A percentile compares a stretch with the other conserved stretches of the same genome.
Evolutionary conservation across 2,888 invertebrate genomes (phyloP).

Genomic region (Plebejus melissa): DNA sequence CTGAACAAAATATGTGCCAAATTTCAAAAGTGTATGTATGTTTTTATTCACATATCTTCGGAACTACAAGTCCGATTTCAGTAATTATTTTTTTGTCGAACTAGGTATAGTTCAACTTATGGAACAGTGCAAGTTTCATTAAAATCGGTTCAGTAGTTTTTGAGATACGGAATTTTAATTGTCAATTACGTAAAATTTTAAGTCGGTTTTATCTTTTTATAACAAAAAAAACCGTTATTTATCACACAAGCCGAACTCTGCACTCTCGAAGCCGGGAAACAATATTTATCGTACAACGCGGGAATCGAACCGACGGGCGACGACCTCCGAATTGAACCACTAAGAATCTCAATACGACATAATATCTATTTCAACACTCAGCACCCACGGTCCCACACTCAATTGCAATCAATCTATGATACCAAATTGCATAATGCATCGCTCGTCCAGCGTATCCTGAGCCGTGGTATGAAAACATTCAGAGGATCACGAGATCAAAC

Average conservation of each 20-base stretch:
- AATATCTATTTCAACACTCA: neutral
- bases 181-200: too few species aligned
- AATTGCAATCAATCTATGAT: conserved; percentile 34
- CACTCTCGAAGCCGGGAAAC: neutral
- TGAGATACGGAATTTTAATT: too few species aligned
- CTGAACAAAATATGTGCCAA: too few species aligned
- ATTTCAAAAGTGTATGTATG: too few species aligned
- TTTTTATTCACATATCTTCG: too few species aligned
- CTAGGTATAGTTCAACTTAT: too few species aligned
- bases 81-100: too few species aligned
- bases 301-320: neutral
- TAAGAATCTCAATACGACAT: neutral
- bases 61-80: too few species aligned
- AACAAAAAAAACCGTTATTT: too few species aligned
- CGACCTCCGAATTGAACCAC: neutral
- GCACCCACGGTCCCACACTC: conserved; percentile 29
- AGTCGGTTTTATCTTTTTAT: too few species aligned
- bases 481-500: conserved; percentile 46
- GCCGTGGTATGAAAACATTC: conserved; percentile 30
- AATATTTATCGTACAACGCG: neutral
- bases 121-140: too few species aligned
- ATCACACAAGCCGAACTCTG: neutral
- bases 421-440: conserved; percentile 31
- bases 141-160: too few species aligned
- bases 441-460: conserved; percentile 43